Evolutionary conservation across 1,140 invertebrate genomes (phyloP), one percentile per base, ranked within the genome.

Genomic region (Oedothorax gibbosus): DNA sequence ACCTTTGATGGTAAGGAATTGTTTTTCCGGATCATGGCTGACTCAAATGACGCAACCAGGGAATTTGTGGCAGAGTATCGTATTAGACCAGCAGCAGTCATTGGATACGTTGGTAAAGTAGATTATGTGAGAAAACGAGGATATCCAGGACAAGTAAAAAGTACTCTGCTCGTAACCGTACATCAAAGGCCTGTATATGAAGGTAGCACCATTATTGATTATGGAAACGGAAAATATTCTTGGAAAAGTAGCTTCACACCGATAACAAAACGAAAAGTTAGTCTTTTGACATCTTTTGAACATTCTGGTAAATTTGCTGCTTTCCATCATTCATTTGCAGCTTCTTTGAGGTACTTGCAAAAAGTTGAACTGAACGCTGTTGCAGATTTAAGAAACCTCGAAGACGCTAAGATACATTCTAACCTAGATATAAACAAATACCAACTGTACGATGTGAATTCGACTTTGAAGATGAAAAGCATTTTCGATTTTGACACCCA

Each of bases 321-420:
- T 15, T 85, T 85, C 21, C 73, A 85, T 20, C 73, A 85, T 62
- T 71, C 75, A 0, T 15, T 71, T 11, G 14, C 56, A 12, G 35
- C 83, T n/a, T n/a, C 73, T 21, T 60, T 85, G 6, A n/a, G 78
- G 56, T 78, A 78, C 18, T 54, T 85, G 15, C 83, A 85, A 35
- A 60, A 68, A 8, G n/a, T 85, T 6, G 65, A 78, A 9, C 35
- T 85, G 7, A 85, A 85, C 21, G 83, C 75, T 7, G 54, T 85
- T 10, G 83, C 83, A 20, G 83, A 85, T 78, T 71, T 85, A 54
- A 78, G 83, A 54, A 85, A 78, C n/a, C 69, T 60, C n/a, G 83
- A 85, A 60, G 83, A 85, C 49, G 73, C 73, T 2, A 85, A 85
- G 71, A n/a, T 85, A 21, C 64, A 85, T 15, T 71, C 83, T 6